Conservation (phyloP, 2,888 invertebrate species). For the Acleris literana region DNA sequence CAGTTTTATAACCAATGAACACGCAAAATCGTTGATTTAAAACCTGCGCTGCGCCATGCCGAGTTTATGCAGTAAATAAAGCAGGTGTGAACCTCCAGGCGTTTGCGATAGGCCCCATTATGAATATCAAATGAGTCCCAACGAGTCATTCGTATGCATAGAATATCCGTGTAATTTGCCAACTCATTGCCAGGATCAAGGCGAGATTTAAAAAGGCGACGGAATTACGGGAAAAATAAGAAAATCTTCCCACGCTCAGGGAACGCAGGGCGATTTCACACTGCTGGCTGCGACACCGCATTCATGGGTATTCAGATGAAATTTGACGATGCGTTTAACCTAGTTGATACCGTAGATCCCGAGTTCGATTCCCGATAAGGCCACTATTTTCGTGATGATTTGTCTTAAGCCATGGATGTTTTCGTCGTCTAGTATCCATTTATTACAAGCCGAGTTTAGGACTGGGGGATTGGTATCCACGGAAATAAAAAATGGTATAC, state of each 20-base stretch:
- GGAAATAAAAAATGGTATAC: no score
- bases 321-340: no score
- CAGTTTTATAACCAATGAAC: neutral
- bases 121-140: constrained; percentile 44
- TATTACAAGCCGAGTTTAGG: no score
- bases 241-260: constrained; percentile 35
- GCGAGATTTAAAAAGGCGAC: constrained; percentile 58
- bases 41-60: constrained; percentile 6
- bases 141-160: constrained; percentile 65
- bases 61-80: constrained; percentile 32
- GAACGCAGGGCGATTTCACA: constrained; percentile 13
- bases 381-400: no score
- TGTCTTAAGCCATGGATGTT: no score
- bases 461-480: no score
- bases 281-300: constrained; percentile 1
- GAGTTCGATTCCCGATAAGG: no score
- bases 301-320: neutral
- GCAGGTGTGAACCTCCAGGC: constrained; percentile 33
- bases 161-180: constrained; percentile 66
- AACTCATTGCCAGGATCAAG: constrained; percentile 66
- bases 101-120: constrained; percentile 37
- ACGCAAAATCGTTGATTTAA: constrained; percentile 20
- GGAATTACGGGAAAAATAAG: constrained; percentile 46
- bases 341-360: no score
- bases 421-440: no score